A percentile compares a stretch with the other conserved stretches of the same genome.
Conservation (phyloP, 1,140 invertebrate genomes). For the Brachionus manjavacas region DNA sequence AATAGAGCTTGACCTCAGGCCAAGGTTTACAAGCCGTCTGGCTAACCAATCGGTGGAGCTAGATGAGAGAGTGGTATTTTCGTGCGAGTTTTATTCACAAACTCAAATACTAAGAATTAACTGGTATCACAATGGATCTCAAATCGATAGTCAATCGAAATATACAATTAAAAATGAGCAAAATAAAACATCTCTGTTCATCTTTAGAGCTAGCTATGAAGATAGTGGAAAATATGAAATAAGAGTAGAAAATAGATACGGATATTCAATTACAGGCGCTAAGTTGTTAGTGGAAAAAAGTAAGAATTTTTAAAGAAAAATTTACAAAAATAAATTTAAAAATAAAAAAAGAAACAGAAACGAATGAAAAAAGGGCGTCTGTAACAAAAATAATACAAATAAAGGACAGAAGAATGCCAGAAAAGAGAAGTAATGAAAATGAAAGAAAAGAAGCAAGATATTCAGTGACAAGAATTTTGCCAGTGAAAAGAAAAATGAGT, state of each 20-base stretch:
- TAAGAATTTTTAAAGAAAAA: not conserved
- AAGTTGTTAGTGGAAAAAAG: not conserved
- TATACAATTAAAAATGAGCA: not conserved
- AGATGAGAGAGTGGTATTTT: not conserved
- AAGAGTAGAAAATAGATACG: not conserved
- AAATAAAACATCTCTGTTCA: not conserved
- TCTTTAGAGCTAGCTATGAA: not conserved
- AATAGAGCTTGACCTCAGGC: not conserved
- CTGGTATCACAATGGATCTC: constrained; percentile 34
- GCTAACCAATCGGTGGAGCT: not conserved
- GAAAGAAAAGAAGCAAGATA: not conserved
- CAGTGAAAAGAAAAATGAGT: constrained; percentile 17
- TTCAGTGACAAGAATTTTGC: constrained; percentile 2
- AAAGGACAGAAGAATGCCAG: not conserved
- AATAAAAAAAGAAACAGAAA: too few relatives aligned
- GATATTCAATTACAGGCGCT: not conserved
- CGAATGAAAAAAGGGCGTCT: not conserved
- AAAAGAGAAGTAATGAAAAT: not conserved
- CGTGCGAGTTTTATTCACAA: not conserved
- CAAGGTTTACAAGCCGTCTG: not conserved
- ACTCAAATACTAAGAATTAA: not conserved
- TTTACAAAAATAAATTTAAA: too few relatives aligned
- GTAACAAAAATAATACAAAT: constrained; percentile 19
- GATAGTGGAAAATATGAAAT: not conserved
- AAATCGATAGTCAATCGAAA: not conserved